A percentile compares a stretch with the other conserved stretches of the same genome.
Evolutionary conservation across 2,888 invertebrate genomes (phyloP).

Genomic region (Serrognathus titanus): DNA sequence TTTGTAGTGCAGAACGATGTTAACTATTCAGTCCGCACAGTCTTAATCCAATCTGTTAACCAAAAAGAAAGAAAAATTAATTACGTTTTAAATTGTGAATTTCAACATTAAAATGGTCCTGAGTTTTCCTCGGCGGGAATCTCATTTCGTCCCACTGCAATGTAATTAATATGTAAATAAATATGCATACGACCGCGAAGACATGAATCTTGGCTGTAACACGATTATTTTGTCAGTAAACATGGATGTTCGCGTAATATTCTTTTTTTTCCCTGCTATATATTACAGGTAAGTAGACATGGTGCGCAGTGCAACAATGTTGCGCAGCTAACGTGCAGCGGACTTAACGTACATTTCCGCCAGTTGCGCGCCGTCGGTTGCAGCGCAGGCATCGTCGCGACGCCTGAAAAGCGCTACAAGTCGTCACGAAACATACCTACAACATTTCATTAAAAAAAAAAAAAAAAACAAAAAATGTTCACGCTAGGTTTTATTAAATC

Average conservation of each 20-base stretch:
- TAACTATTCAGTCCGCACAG: too few relatives aligned
- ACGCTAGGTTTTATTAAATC: background rate
- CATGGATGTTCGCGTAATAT: constrained; percentile 1
- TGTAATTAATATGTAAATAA: background rate
- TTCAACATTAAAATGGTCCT: background rate
- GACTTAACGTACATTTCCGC: constrained; percentile 20
- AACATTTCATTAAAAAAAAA: constrained; percentile 3
- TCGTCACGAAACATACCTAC: background rate
- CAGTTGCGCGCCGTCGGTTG: constrained; percentile 35
- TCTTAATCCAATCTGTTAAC: too few relatives aligned
- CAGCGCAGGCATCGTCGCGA: constrained; percentile 31
- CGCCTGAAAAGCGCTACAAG: constrained; percentile 12
- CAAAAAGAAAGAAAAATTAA: too few relatives aligned
- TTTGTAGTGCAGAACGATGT: too few relatives aligned
- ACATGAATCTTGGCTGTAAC: background rate
- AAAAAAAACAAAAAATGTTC: background rate
- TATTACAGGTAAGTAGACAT: constrained; percentile 10
- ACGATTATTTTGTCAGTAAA: too few relatives aligned
- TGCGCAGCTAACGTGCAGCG: constrained; percentile 12
- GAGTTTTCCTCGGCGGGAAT: background rate
- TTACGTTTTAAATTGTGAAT: too few relatives aligned
- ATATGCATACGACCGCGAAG: background rate
- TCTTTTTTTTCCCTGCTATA: background rate
- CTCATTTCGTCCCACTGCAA: background rate
- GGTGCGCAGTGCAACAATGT: constrained; percentile 28